Evolutionary conservation across 2,888 invertebrate species (phyloP), one percentile per base, ranked within the genome.

Genomic region (Cryptops parisi): DNA sequence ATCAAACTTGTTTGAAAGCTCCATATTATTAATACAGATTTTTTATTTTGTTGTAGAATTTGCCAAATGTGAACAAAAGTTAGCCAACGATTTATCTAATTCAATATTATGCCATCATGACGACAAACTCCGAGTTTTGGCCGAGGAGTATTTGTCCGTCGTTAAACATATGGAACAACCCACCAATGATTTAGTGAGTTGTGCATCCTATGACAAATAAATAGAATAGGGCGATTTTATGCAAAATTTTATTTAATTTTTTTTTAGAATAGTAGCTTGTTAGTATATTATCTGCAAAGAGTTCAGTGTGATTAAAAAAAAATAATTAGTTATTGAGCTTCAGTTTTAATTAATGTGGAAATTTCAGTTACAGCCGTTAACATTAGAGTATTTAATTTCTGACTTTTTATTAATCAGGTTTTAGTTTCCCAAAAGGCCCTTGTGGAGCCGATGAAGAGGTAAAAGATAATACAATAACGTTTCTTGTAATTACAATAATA

Each of bases 121-220:
- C 54, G 66, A 68, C 44, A 65, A 69, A 26, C 65, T 72, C 17
- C 64, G 71, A 53, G 63, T 60, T 21, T 62, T 72, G 17, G 67
- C 70, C 0, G 71, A 72, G 58, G 68, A 71, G 25, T 73, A 73
- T 62, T 68, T 69, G 60, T 70, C 72, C 6, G 68, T 72, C 47
- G 68, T 68, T 17, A 64, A 64, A 15, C 67, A 72, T 62, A 67
- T 68, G 60, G 53, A 47, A 47, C 47, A 60, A 40, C 55, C 54
- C 39, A 57, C 59, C 43, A 60, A 62, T 48, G 61, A 62, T 39
- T 54, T 62, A 44, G 58, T 58, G 33, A 55, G n/a, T n/a, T n/a
- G n/a, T n/a, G n/a, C n/a, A n/a, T n/a, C n/a, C n/a, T n/a, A n/a
- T n/a, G n/a, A n/a, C n/a, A n/a, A n/a, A n/a, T n/a, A n/a, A n/a